Conservation (phyloP, 2,888 invertebrate genomes). For the Halictus ligatus region DNA sequence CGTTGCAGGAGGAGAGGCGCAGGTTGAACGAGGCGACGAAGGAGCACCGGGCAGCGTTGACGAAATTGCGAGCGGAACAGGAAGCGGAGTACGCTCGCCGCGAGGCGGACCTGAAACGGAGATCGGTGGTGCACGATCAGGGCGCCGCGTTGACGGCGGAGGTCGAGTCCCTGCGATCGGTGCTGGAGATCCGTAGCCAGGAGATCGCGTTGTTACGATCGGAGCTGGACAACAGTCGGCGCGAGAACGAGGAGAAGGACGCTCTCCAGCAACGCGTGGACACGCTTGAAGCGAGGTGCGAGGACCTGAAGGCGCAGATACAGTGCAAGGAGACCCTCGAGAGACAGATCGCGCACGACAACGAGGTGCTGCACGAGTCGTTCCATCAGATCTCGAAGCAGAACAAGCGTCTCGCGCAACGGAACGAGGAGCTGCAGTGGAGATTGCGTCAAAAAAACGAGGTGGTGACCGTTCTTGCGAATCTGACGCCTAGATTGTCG, state of each 20-base stretch:
- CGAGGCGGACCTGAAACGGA: conserved; percentile 85
- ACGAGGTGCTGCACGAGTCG: conserved; percentile 90
- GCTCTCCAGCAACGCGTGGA: conserved; percentile 90
- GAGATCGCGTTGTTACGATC: conserved; percentile 92
- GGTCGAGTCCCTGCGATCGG: conserved; percentile 93
- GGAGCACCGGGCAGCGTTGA: conserved; percentile 77
- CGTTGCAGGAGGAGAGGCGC: conserved; percentile 76
- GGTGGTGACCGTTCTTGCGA: conserved; percentile 85
- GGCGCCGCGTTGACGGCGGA: conserved; percentile 88
- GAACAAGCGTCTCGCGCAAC: conserved; percentile 91
- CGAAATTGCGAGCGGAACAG: conserved; percentile 84
- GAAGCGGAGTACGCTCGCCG: conserved; percentile 86
- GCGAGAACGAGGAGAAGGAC: conserved; percentile 91
- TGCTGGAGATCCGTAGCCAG: conserved; percentile 94
- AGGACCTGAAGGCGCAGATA: conserved; percentile 92
- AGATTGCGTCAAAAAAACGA: conserved; percentile 93
- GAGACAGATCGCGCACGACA: conserved; percentile 89
- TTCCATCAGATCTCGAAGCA: conserved; percentile 92
- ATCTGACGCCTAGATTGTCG: conserved; percentile 77
- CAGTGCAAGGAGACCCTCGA: conserved; percentile 90
- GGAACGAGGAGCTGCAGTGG: conserved; percentile 96
- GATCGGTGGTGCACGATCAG: conserved; percentile 85
- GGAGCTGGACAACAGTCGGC: conserved; percentile 89
- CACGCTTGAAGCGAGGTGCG: conserved; percentile 92
- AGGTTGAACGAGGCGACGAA: conserved; percentile 76